phyloP scores from a whole-genome alignment of 1,140 invertebrate species.

The Papilio machaon region DNA sequence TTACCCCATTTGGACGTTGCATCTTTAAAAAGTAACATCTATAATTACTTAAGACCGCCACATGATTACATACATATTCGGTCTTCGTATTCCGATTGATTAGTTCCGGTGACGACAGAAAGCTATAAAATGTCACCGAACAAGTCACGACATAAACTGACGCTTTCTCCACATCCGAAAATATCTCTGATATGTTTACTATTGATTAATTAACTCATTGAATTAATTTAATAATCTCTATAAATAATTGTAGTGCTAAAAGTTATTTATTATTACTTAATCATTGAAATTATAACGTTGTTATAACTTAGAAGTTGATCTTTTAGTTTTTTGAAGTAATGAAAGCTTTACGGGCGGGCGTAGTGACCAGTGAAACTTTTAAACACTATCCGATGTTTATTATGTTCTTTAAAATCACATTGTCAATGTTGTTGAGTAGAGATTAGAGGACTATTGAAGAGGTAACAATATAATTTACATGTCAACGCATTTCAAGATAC shows the following conservation, averaged over 20 bases:
- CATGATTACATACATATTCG: background rate
- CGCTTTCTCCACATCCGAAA: slow-evolving; percentile 9
- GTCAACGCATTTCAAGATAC: background rate
- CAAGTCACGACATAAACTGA: background rate
- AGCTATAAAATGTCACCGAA: background rate
- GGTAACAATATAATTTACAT: too few species aligned
- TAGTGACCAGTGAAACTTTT: too few species aligned
- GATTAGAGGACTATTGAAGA: too few species aligned
- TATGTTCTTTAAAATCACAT: too few species aligned
- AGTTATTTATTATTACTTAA: background rate
- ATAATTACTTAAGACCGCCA: background rate
- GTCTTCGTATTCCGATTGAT: slow-evolving; percentile 10
- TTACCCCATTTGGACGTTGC: background rate
- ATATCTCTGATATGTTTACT: background rate
- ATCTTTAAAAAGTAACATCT: background rate
- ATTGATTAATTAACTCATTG: slow-evolving; percentile 1
- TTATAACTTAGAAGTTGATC: background rate
- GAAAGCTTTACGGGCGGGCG: too few species aligned
- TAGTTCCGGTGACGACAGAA: slow-evolving; percentile 11
- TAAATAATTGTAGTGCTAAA: background rate
- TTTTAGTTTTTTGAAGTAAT: background rate
- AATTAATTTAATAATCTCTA: background rate
- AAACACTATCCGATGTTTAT: too few species aligned
- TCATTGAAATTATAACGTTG: background rate
- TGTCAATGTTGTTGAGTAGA: too few species aligned